Evolutionary conservation across 2,113 vertebrate genomes (phyloP), one percentile per base, ranked within the genome.

Genomic region (Fregata magnificens): DNA sequence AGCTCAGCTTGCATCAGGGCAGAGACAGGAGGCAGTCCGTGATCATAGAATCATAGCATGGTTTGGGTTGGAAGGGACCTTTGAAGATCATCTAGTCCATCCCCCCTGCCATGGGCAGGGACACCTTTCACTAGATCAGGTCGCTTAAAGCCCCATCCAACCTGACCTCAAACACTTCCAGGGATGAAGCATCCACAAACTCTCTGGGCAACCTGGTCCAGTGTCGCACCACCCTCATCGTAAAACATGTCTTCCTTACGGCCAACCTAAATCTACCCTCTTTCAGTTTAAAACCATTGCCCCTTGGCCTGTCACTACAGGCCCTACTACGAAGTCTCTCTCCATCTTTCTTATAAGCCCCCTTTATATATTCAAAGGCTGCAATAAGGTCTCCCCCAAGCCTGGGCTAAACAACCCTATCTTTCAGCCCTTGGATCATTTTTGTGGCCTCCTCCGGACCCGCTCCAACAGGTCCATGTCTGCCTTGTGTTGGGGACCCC

Each of bases 211-310:
- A 6, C 32, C 61, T 49, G n/a, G 2, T 9, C 25, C 44, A 49
- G 24, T 3, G n/a, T 5, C 3, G 0, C 36, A 34, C 24, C 24
- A 42, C 36, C 13, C 11, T 36, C 44, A 13, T 8, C 1, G 3
- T 49, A 20, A 77, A 42, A 22, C 13, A 28, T 24, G 13, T n/a
- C 34, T 58, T n/a, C 34, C 21, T 59, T n/a, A 24, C 24, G 34
- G 24, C 42, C 10, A 47, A 16, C 4, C 29, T 25, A 47, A 55
- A 71, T 11, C 49, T 80, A 18, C 29, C 12, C 10, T 11, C 18
- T 45, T 34, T 34, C 22, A 34, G 6, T 40, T 55, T 71, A 40
- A 71, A 80, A 16, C 12, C n/a, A 6, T 49, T 49, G 3, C 10
- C n/a, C 20, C 6, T 65, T n/a, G 2, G 11, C n/a, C 49, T n/a